Evolutionary conservation across 23 tunicate genomes (phyloP).

Genomic region (Trididemnum nubilum): DNA sequence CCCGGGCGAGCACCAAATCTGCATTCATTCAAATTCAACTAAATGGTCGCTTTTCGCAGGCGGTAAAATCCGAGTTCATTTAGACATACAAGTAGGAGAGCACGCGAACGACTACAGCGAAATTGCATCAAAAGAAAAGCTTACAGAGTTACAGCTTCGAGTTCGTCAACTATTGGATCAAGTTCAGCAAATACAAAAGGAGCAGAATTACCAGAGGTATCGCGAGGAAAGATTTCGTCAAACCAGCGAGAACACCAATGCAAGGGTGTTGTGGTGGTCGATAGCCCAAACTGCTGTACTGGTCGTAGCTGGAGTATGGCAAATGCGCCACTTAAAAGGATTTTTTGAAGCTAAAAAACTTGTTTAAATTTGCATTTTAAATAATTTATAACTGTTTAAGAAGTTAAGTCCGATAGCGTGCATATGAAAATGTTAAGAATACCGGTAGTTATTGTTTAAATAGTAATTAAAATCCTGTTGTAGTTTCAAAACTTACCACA

Average conservation of each 20-base stretch:
- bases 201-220: conserved; percentile 64
- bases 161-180: conserved; percentile 62
- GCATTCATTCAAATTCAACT: conserved; percentile 67
- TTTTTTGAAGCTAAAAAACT: conserved; percentile 98
- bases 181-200: conserved; percentile 61
- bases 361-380: conserved; percentile 55
- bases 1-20: conserved; percentile 62
- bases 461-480: too few species aligned
- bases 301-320: conserved; percentile 89
- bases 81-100: conserved; percentile 52
- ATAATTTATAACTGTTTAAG: background rate
- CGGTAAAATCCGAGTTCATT: conserved; percentile 37
- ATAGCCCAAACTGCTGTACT: conserved; percentile 67
- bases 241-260: conserved; percentile 45
- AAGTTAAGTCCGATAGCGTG: too few species aligned
- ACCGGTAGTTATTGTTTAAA: too few species aligned
- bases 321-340: conserved; percentile 95
- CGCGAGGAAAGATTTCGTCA: conserved; percentile 45
- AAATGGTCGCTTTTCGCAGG: conserved; percentile 69
- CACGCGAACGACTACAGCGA: conserved; percentile 53
- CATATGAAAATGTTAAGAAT: too few species aligned
- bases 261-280: conserved; percentile 59
- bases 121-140: conserved; percentile 54
- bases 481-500: too few species aligned
- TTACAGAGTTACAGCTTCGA: conserved; percentile 51